A percentile compares a stretch with the other conserved stretches of the same genome.
Conservation (phyloP, 2,888 invertebrate genomes). For the Tenthredo amoena region DNA sequence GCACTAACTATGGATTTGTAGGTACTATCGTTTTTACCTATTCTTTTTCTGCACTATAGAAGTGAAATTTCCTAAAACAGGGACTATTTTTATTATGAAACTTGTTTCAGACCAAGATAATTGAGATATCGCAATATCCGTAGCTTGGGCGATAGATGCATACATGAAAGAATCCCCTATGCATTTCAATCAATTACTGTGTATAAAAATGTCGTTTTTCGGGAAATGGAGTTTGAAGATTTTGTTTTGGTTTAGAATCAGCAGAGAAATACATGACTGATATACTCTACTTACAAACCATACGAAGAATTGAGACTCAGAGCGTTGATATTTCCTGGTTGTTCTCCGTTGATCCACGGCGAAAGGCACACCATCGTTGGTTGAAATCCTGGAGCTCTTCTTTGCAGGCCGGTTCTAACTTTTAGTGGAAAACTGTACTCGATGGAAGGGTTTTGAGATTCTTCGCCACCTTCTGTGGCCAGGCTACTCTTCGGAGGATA, state of each 20-base stretch:
- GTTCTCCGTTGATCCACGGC: conserved; percentile 87
- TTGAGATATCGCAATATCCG: too few species aligned
- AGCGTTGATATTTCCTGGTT: conserved; percentile 92
- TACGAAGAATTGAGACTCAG: conserved; percentile 97
- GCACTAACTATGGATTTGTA: too few species aligned
- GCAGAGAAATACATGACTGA: conserved; percentile 10
- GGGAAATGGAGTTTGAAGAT: background rate
- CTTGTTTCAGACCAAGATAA: too few species aligned
- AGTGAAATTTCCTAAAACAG: too few species aligned
- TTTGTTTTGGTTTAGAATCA: background rate
- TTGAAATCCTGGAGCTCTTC: conserved; percentile 98
- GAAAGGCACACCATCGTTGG: conserved; percentile 96
- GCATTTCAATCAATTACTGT: background rate
- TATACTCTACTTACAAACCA: conserved; percentile 91
- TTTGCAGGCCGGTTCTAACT: conserved; percentile 88
- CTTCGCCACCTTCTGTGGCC: conserved; percentile 79
- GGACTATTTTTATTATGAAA: too few species aligned
- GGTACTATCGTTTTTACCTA: too few species aligned
- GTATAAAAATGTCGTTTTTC: background rate
- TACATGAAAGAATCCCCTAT: too few species aligned
- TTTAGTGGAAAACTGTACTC: conserved; percentile 80
- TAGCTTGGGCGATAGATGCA: too few species aligned
- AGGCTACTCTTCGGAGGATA: conserved; percentile 80
- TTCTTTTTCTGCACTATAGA: too few species aligned
- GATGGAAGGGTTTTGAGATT: conserved; percentile 74